Conservation (phyloP, 2,888 invertebrate genomes). For the Augochlorella aurata region DNA sequence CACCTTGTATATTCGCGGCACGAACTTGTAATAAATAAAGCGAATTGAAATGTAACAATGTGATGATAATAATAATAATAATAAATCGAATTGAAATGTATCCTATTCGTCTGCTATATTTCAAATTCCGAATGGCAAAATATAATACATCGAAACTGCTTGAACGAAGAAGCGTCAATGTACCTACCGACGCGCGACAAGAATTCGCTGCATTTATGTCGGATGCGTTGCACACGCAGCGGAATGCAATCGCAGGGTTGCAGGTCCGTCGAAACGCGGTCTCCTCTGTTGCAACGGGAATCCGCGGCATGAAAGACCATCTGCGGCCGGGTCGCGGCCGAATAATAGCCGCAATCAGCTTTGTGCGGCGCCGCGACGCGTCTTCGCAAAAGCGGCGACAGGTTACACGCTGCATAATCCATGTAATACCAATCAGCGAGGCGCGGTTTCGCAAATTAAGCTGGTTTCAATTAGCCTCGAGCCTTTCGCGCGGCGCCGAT, state of each 20-base stretch:
- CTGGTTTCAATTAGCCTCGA: slow-evolving; percentile 32
- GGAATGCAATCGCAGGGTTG: neutral
- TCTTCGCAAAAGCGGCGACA: slow-evolving; percentile 44
- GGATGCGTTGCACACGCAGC: neutral
- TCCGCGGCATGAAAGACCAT: slow-evolving; percentile 30
- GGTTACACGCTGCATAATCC: slow-evolving; percentile 33
- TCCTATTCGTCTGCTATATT: too few relatives aligned
- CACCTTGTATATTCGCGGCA: too few relatives aligned
- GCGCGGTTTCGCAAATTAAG: slow-evolving; percentile 23
- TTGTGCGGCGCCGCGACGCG: slow-evolving; percentile 40
- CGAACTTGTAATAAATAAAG: too few relatives aligned
- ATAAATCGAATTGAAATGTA: too few relatives aligned
- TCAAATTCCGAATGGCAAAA: too few relatives aligned
- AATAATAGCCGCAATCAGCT: slow-evolving; percentile 68
- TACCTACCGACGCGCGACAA: too few relatives aligned
- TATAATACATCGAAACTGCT: too few relatives aligned
- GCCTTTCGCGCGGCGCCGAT: neutral
- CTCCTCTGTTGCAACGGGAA: slow-evolving; percentile 13
- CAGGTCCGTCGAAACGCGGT: slow-evolving; percentile 25
- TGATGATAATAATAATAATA: too few relatives aligned
- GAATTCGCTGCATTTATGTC: neutral
- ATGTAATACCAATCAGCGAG: slow-evolving; percentile 24
- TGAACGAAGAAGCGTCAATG: too few relatives aligned
- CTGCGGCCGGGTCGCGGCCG: slow-evolving; percentile 45
- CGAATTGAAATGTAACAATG: too few relatives aligned